A percentile compares a stretch with the other conserved stretches of the same genome.
Conservation (phyloP, 1,140 invertebrate genomes). For the Notospermus geniculatus region DNA sequence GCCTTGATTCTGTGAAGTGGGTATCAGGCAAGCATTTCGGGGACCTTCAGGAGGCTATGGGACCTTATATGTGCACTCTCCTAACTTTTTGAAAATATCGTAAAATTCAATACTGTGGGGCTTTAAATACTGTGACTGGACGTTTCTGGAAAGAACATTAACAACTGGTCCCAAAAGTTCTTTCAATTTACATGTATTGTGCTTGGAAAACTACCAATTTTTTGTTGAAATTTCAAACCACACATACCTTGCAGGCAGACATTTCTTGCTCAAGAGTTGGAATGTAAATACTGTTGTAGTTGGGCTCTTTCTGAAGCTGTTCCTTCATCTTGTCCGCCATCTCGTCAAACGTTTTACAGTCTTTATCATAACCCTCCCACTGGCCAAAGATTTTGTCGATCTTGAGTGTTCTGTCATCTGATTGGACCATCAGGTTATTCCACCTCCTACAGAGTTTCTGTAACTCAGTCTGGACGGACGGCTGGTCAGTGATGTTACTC, state of each 20-base stretch:
- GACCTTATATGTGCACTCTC: too few relatives aligned
- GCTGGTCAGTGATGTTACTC: constrained; percentile 60
- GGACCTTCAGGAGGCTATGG: too few relatives aligned
- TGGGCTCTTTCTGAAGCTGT: constrained; percentile 38
- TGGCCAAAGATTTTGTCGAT: constrained; percentile 44
- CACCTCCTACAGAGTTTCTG: constrained; percentile 55
- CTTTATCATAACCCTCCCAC: constrained; percentile 39
- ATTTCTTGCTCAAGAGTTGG: constrained; percentile 48
- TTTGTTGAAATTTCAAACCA: not conserved
- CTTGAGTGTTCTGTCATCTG: constrained; percentile 41
- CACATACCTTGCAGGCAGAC: constrained; percentile 42
- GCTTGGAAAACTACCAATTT: too few relatives aligned
- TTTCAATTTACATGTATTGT: too few relatives aligned
- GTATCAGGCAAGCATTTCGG: too few relatives aligned
- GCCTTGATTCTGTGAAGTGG: too few relatives aligned
- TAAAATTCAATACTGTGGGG: too few relatives aligned
- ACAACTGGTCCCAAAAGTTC: too few relatives aligned
- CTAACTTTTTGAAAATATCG: too few relatives aligned
- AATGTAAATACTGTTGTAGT: constrained; percentile 41
- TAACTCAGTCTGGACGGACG: constrained; percentile 49
- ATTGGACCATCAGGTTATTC: constrained; percentile 38
- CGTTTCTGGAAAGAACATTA: too few relatives aligned
- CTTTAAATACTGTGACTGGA: too few relatives aligned
- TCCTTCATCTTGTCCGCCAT: constrained; percentile 42
- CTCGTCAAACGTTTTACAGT: constrained; percentile 38